Conservation (phyloP, 1,140 invertebrate species). For the Ostrea denselamellosa region DNA sequence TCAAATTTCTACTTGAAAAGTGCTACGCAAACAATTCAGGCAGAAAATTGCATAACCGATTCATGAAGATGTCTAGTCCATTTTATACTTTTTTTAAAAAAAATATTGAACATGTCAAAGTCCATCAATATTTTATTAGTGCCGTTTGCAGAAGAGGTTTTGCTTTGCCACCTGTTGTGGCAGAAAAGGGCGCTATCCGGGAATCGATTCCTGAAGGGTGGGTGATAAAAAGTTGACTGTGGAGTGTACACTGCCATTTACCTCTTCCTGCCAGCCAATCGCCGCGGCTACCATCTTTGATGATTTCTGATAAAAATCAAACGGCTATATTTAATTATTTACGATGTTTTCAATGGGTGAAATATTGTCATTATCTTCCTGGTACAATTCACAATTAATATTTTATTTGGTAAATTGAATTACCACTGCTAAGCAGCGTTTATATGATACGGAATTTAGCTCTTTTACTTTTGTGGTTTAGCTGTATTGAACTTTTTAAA, state of each 20-base stretch:
- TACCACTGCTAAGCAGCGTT: neutral
- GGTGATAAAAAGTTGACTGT: neutral
- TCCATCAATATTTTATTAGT: conserved; percentile 34
- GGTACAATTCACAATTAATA: neutral
- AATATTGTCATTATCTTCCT: neutral
- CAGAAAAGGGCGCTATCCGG: conserved; percentile 1
- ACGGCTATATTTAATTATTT: conserved; percentile 17
- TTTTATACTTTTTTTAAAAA: neutral
- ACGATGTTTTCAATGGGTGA: neutral
- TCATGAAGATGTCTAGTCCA: neutral
- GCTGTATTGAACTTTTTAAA: neutral
- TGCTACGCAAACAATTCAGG: conserved; percentile 10
- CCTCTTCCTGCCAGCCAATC: neutral
- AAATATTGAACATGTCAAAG: conserved; percentile 1
- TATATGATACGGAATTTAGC: neutral
- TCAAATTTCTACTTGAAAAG: neutral
- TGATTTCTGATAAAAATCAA: conserved; percentile 28
- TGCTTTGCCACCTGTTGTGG: conserved; percentile 8
- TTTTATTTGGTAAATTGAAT: conserved; percentile 10
- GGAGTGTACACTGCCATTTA: neutral
- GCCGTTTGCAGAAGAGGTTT: conserved; percentile 4
- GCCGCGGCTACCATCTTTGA: neutral
- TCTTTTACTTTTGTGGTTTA: neutral
- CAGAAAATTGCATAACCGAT: neutral
- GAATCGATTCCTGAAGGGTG: neutral